Conservation (phyloP, 2,113 vertebrate genomes). For the Narcine bancroftii region DNA sequence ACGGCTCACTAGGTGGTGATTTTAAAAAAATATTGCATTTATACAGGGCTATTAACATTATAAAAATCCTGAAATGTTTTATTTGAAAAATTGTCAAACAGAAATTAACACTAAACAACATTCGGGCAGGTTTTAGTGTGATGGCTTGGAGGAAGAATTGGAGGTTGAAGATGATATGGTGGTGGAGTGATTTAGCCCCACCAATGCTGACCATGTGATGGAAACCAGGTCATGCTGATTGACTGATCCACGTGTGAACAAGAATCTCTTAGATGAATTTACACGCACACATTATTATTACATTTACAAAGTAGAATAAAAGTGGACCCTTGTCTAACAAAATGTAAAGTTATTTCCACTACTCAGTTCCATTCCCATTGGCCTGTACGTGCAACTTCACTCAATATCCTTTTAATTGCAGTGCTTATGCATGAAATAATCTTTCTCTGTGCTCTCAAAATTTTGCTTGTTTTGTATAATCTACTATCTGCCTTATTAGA, state of each 20-base stretch:
- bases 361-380: background rate
- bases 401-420: no score
- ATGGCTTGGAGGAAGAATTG: background rate
- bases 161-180: no score
- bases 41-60: no score
- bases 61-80: no score
- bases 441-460: background rate
- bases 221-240: background rate
- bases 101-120: no score
- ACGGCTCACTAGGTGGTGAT: background rate
- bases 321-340: background rate
- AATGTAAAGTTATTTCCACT: background rate
- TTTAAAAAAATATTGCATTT: no score
- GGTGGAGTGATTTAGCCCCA: background rate
- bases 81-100: no score
- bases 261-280: background rate
- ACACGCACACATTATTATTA: no score
- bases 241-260: background rate
- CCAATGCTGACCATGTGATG: no score
- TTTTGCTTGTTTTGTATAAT: background rate
- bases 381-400: no score
- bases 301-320: background rate
- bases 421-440: background rate
- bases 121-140: background rate
- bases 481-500: no score